Percentiles rank a stretch among this genome's conserved stretches.
Evolutionary conservation across 1,140 invertebrate genomes (phyloP).

Genomic region (Dendroctonus ponderosae): DNA sequence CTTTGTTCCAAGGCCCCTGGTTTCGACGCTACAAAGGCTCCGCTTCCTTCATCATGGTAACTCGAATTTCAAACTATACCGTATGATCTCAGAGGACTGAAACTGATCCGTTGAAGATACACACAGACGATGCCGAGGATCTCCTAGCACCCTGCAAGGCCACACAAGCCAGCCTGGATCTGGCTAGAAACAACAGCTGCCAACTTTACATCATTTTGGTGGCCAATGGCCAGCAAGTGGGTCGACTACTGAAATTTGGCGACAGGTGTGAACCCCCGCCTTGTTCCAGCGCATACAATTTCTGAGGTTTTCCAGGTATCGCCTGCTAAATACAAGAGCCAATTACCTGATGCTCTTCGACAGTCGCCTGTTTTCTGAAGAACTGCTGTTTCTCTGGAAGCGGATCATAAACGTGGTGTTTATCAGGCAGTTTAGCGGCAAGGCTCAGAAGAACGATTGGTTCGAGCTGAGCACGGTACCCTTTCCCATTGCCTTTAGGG

Average conservation of each 20-base stretch:
- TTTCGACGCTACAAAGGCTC: slow-evolving; percentile 48
- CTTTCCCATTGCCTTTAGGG: slow-evolving; percentile 61
- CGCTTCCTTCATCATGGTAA: slow-evolving; percentile 57
- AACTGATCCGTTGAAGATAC: slow-evolving; percentile 52
- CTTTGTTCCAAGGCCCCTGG: slow-evolving; percentile 53
- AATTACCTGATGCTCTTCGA: slow-evolving; percentile 71
- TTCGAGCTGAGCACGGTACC: slow-evolving; percentile 70
- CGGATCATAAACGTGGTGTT: slow-evolving; percentile 74
- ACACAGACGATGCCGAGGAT: slow-evolving; percentile 64
- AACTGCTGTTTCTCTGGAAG: slow-evolving; percentile 74
- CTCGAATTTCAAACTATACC: slow-evolving; percentile 7
- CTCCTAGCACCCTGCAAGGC: slow-evolving; percentile 59
- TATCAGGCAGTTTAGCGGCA: slow-evolving; percentile 56
- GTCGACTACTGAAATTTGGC: slow-evolving; percentile 64
- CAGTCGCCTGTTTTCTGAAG: slow-evolving; percentile 60
- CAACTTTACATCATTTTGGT: slow-evolving; percentile 70
- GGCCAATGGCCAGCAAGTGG: slow-evolving; percentile 67
- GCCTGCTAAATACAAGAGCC: slow-evolving; percentile 66
- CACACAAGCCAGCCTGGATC: slow-evolving; percentile 56
- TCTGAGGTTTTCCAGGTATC: slow-evolving; percentile 53
- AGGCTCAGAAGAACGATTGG: slow-evolving; percentile 54
- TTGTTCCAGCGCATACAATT: neutral
- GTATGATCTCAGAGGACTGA: neutral
- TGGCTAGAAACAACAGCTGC: slow-evolving; percentile 64
- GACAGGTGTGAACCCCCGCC: slow-evolving; percentile 57